Conservation (phyloP, 2,797 vertebrate species). For the Diplodus puntazzo region DNA sequence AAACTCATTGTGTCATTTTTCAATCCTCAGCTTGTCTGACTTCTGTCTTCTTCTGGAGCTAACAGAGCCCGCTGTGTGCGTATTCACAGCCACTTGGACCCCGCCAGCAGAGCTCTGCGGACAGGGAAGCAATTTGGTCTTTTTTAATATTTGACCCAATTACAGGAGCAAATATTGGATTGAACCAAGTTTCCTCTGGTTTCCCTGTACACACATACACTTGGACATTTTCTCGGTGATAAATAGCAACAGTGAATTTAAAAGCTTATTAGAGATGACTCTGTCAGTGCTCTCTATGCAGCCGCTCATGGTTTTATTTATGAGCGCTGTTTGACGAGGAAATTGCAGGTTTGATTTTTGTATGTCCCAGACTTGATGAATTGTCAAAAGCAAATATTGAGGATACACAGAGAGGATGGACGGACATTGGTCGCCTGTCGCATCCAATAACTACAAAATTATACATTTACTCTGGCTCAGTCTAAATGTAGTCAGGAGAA, state of each 20-base stretch:
- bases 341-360: constrained; percentile 76
- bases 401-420: constrained; percentile 59
- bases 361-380: constrained; percentile 69
- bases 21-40: constrained; percentile 72
- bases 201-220: constrained; percentile 66
- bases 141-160: constrained; percentile 82
- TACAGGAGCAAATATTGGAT: constrained; percentile 82
- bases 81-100: constrained; percentile 48
- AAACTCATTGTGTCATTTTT: constrained; percentile 81
- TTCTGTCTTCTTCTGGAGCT: constrained; percentile 60
- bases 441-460: constrained; percentile 63
- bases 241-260: constrained; percentile 76
- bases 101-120: constrained; percentile 69
- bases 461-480: constrained; percentile 63
- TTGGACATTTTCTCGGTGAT: constrained; percentile 66
- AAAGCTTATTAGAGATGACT: constrained; percentile 67
- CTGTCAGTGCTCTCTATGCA: constrained; percentile 67
- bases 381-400: constrained; percentile 76
- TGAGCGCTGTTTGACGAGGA: constrained; percentile 69
- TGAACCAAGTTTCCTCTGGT: constrained; percentile 75
- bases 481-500: constrained; percentile 42
- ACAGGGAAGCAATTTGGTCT: constrained; percentile 79
- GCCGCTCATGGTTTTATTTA: constrained; percentile 68
- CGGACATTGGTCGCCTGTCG: constrained; percentile 67
- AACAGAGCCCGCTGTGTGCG: constrained; percentile 78